A percentile compares a stretch with the other conserved stretches of the same genome.
These are phyloP conservation scores for Aplocera efformata DNA, from an alignment of 2,888 invertebrate species.

Conservation along the genomic window DNA sequence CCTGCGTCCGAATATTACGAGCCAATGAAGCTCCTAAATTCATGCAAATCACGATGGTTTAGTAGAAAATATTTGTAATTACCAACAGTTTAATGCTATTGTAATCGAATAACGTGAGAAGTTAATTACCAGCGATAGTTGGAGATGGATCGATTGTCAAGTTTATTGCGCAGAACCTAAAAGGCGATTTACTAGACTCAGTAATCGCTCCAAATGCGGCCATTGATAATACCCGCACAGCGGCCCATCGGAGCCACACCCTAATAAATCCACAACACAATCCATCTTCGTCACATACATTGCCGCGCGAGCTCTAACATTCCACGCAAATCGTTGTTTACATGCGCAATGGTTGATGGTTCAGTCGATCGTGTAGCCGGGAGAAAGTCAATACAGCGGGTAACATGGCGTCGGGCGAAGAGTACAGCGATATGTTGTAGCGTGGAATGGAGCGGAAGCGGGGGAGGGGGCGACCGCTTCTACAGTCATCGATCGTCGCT, in stretches of 20 bases:
- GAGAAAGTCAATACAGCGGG: conserved; percentile 27
- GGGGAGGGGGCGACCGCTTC: conserved; percentile 31
- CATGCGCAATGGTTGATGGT: conserved; percentile 16
- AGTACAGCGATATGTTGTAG: conserved; percentile 58
- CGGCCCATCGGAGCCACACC: conserved; percentile 32
- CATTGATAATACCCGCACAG: conserved; percentile 38
- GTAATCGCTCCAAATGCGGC: conserved; percentile 43
- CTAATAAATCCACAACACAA: conserved; percentile 16
- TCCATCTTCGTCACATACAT: conserved; percentile 22
- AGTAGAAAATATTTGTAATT: too few species aligned
- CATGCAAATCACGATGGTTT: too few species aligned
- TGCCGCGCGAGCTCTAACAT: not conserved
- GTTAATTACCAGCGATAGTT: too few species aligned
- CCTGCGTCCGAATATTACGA: too few species aligned
- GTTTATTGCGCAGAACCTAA: too few species aligned
- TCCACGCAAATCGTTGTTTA: not conserved
- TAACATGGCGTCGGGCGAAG: conserved; percentile 60
- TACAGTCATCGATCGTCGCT: conserved; percentile 48
- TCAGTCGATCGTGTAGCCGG: not conserved
- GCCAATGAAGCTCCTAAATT: too few species aligned
- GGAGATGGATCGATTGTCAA: too few species aligned
- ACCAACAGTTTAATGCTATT: too few species aligned
- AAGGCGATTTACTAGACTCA: conserved; percentile 16
- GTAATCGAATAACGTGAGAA: too few species aligned
- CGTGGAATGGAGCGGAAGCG: conserved; percentile 38